Evolutionary conservation across 1,140 invertebrate species (phyloP).

Genomic region (Trichonephila inaurata): DNA sequence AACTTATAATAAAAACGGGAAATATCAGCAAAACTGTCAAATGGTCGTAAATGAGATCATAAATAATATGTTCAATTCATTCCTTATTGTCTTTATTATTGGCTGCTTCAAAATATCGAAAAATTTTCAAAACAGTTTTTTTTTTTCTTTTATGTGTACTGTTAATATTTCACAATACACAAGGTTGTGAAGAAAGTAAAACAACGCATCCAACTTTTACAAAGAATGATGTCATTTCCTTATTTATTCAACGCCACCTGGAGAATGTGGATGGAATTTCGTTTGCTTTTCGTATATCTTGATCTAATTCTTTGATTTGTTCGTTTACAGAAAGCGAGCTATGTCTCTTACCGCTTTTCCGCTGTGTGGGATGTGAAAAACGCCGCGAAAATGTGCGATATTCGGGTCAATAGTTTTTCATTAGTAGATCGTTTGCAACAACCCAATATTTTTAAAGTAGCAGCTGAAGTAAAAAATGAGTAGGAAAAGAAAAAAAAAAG

Average conservation of each 20-base stretch:
- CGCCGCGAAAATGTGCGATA: background rate
- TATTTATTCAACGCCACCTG: conserved; percentile 26
- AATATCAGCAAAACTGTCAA: too few species aligned
- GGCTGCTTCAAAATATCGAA: too few species aligned
- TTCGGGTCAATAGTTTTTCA: conserved; percentile 1
- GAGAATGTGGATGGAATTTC: background rate
- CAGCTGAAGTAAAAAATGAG: background rate
- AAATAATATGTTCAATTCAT: too few species aligned
- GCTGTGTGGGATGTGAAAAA: background rate
- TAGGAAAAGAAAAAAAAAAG: background rate
- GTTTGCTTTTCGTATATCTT: background rate
- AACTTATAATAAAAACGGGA: too few species aligned
- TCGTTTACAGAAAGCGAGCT: background rate
- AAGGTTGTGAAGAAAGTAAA: background rate
- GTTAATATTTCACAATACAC: background rate
- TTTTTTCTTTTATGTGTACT: too few species aligned
- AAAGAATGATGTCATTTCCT: background rate
- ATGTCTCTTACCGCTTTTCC: background rate
- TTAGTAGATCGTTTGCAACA: background rate
- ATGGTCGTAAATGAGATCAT: too few species aligned
- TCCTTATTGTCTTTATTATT: too few species aligned
- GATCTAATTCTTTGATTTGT: background rate
- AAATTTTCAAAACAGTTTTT: too few species aligned
- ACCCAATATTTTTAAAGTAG: background rate
- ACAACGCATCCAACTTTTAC: background rate